Evolutionary conservation across 2,113 vertebrate genomes (phyloP).

Genomic region (Colinus virginianus): DNA sequence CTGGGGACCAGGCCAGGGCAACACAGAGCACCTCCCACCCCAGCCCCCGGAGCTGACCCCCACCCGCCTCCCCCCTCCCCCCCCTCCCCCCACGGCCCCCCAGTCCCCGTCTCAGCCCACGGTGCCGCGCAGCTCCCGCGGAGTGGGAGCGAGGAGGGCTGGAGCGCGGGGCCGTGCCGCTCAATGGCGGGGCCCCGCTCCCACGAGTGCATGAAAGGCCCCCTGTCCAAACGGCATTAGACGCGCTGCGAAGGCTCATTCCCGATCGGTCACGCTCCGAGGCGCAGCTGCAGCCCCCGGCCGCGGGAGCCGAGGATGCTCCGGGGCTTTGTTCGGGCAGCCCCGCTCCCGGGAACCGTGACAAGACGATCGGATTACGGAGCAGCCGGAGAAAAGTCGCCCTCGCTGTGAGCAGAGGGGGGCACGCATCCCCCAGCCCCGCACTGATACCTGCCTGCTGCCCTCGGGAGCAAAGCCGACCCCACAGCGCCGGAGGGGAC

Average conservation of each 20-base stretch:
- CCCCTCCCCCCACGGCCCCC: background rate
- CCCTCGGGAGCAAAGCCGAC: background rate
- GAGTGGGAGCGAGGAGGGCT: constrained; percentile 45
- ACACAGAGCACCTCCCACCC: background rate
- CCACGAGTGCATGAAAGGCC: constrained; percentile 73
- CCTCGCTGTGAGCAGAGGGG: background rate
- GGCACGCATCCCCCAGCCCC: background rate
- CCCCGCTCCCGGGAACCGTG: constrained; percentile 63
- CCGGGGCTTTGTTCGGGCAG: constrained; percentile 67
- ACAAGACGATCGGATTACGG: constrained; percentile 71
- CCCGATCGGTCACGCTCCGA: constrained; percentile 77
- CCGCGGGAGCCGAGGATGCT: constrained; percentile 56
- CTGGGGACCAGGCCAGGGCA: accelerated
- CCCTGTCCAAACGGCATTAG: constrained; percentile 72
- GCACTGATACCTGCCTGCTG: background rate
- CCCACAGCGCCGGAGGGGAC: background rate
- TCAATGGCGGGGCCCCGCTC: constrained; percentile 54
- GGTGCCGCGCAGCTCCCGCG: background rate
- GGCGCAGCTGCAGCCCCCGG: constrained; percentile 68
- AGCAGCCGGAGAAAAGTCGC: constrained; percentile 29
- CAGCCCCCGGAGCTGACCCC: background rate
- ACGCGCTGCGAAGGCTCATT: constrained; percentile 74
- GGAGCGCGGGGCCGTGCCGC: constrained; percentile 28
- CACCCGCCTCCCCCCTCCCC: background rate
- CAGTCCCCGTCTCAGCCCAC: background rate